Evolutionary conservation across 2,797 vertebrate genomes (phyloP).

Genomic region (Coregonus ussuriensis): DNA sequence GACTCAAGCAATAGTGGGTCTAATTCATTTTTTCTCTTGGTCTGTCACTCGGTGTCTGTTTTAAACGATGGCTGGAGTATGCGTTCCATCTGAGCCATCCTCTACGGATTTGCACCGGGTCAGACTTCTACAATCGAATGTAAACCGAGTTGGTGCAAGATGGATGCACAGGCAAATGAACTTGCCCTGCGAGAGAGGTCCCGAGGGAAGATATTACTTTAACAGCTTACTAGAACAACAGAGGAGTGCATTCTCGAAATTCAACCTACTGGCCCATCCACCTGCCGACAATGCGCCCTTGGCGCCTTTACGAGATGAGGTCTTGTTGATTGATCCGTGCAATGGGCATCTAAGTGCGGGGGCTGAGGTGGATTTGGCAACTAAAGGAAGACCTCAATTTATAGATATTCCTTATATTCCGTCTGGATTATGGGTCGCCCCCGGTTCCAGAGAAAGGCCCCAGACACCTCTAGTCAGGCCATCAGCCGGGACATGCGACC

Average conservation of each 20-base stretch:
- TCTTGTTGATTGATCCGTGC: conserved; percentile 63
- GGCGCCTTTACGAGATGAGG: conserved; percentile 62
- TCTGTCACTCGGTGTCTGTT: conserved; percentile 9
- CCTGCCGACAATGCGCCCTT: conserved; percentile 36
- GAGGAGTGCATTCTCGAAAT: conserved; percentile 55
- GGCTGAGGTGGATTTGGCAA: conserved; percentile 59
- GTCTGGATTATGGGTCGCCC: conserved; percentile 52
- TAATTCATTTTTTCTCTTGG: not conserved
- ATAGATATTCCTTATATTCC: conserved; percentile 49
- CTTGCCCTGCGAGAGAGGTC: conserved; percentile 45
- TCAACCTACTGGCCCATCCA: conserved; percentile 31
- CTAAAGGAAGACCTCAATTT: conserved; percentile 54
- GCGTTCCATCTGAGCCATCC: not conserved
- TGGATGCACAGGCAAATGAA: conserved; percentile 34
- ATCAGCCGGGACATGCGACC: conserved; percentile 41
- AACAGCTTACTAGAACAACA: conserved; percentile 51
- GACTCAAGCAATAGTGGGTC: not conserved
- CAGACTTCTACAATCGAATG: conserved; percentile 34
- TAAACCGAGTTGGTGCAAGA: conserved; percentile 15
- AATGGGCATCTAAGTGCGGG: conserved; percentile 71
- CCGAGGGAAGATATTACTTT: conserved; percentile 55
- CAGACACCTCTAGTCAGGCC: conserved; percentile 38
- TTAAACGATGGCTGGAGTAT: conserved; percentile 29
- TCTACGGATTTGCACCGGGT: not conserved
- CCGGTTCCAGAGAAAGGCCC: conserved; percentile 39